Conservation (phyloP, 2,888 invertebrate species). For the Pherbina coryleti region DNA sequence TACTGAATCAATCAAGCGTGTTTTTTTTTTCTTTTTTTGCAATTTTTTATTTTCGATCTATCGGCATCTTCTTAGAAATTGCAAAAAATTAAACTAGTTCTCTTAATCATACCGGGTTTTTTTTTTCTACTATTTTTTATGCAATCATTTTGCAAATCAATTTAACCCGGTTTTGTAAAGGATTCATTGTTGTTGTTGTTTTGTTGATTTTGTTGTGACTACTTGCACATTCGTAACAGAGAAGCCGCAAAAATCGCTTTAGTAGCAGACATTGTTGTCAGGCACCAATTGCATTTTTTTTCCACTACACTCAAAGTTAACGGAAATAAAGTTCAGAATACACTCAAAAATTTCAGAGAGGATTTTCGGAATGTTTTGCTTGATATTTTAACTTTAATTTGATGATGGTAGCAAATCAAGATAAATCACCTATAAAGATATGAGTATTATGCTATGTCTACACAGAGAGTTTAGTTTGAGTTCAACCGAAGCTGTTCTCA, state of each 20-base stretch:
- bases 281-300: not conserved
- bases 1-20: constrained; percentile 20
- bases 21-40: not conserved
- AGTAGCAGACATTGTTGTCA: constrained; percentile 42
- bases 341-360: not conserved
- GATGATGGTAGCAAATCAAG: too few species aligned
- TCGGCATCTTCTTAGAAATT: not conserved
- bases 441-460: too few species aligned
- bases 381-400: too few species aligned
- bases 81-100: not conserved
- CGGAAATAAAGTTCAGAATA: not conserved
- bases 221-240: constrained; percentile 21
- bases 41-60: not conserved
- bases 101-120: not conserved
- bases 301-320: not conserved
- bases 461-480: too few species aligned
- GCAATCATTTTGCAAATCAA: constrained; percentile 5
- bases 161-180: not conserved
- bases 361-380: too few species aligned
- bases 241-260: constrained; percentile 51
- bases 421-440: too few species aligned
- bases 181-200: not conserved
- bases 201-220: not conserved
- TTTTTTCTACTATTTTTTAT: constrained; percentile 1
- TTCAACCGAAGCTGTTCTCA: too few species aligned